Percentiles rank a stretch among this genome's conserved stretches.
These are phyloP conservation scores for Lepidocyrtoides sp. DNA, from an alignment of 2,888 invertebrate species.

Conservation along the genomic window DNA sequence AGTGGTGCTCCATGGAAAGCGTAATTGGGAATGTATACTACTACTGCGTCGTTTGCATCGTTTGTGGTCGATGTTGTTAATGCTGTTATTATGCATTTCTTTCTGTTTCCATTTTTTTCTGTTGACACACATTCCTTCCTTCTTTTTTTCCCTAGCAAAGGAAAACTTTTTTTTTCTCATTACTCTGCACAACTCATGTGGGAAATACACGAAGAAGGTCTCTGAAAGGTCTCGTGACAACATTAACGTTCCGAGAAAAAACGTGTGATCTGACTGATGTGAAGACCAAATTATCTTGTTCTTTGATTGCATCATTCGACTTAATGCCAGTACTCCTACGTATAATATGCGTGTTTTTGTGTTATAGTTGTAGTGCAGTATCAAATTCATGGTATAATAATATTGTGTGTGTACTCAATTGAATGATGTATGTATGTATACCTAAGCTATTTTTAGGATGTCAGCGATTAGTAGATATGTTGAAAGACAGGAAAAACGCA, in stretches of 20 bases:
- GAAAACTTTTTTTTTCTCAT: background rate
- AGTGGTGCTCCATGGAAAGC: background rate
- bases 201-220: constrained; percentile 8
- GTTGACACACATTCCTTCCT: constrained; percentile 31
- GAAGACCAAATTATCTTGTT: constrained; percentile 35
- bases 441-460: constrained; percentile 45
- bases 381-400: background rate
- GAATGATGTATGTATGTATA: background rate
- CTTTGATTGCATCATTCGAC: constrained; percentile 55
- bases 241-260: constrained; percentile 23
- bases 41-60: constrained; percentile 5
- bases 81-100: constrained; percentile 10
- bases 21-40: constrained; percentile 13
- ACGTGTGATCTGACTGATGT: constrained; percentile 14
- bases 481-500: constrained; percentile 10
- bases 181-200: background rate
- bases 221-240: constrained; percentile 47
- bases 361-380: too few species aligned
- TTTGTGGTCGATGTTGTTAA: background rate
- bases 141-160: background rate
- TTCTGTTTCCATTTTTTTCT: background rate
- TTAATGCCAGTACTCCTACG: background rate
- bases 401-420: background rate
- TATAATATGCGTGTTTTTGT: too few species aligned
- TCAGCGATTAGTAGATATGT: constrained; percentile 35